Evolutionary conservation across 2,888 invertebrate species (phyloP).

Genomic region (Scaptomyza parva): DNA sequence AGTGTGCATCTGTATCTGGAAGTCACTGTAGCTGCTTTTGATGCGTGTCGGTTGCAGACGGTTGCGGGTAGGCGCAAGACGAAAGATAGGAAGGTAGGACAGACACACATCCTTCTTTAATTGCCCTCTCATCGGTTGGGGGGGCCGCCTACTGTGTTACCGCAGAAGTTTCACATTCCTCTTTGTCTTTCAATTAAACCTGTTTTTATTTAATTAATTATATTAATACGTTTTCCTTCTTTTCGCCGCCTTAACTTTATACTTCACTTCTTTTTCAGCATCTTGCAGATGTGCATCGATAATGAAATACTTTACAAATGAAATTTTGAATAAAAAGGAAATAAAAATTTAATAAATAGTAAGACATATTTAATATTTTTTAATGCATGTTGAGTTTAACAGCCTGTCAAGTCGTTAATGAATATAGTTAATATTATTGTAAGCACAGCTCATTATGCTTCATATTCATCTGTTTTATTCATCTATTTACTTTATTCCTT

Average conservation of each 20-base stretch:
- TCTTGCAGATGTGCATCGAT: constrained; percentile 2
- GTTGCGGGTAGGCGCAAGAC: constrained; percentile 41
- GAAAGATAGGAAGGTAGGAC: constrained; percentile 45
- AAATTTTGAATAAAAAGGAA: not conserved
- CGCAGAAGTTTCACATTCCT: constrained; percentile 27
- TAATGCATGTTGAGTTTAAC: not conserved
- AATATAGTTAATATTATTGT: no score
- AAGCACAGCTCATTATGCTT: no score
- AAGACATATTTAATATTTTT: not conserved
- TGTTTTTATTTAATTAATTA: constrained; percentile 74
- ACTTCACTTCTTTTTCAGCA: constrained; percentile 1
- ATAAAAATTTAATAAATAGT: no score
- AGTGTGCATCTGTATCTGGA: constrained; percentile 45
- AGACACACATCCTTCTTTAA: constrained; percentile 68
- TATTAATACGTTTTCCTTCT: constrained; percentile 71
- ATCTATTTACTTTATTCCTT: no score
- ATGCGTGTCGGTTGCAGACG: constrained; percentile 59
- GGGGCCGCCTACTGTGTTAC: constrained; percentile 21
- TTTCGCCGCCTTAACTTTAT: constrained; percentile 35
- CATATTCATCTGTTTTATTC: no score
- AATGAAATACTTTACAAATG: not conserved
- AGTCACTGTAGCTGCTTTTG: constrained; percentile 62
- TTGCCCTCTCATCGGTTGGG: constrained; percentile 49
- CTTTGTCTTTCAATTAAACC: constrained; percentile 66
- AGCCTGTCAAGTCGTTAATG: not conserved